Base-by-base conservation (phyloP, 2,888 invertebrate species). In the Rotaria macrura region DNA sequence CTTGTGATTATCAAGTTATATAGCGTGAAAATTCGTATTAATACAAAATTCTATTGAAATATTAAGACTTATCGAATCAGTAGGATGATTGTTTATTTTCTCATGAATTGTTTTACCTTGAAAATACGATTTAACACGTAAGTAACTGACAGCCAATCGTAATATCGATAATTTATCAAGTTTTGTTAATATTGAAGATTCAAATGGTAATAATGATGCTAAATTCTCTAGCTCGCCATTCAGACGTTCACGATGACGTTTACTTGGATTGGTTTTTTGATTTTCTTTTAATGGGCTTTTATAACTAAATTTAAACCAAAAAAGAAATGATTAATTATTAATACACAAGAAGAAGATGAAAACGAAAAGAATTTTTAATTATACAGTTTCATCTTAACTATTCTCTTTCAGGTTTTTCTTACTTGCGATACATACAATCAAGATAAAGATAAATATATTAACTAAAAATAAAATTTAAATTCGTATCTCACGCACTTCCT, bases 161-260 rank as follows among this genome's bases (percentile, higher is more conserved):
- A 99, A 93, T 89, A 99, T 98, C 91, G 97, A 97, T 88, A 99
- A 94, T 89, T 99, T 94, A 93, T 99, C 99, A 91, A 99, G 93
- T 92, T 99, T 98, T 91, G 96, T 96, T 89, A 97, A 94, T 91
- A 97, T 97, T 92, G 96, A 96, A 92, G 97, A 96, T 92, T 97
- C 97, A 92, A 96, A 97, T 89, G 97, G 97, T 87, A 92, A 89
- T 57, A 92, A 89, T 85, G 90, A 90, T 83, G 99, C 98, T 89
- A 99, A 92, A 85, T 96, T 96, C 92, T 99, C 99, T 92, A 99
- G 92, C 92, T 99, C 99, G 17, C 97, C 96, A 92, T 99, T 99
- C 89, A 99, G 93, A 47, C 99, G 93, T 92, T 99, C 98, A 65
- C 99, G 93, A 91, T 99, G 99, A 85, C 99, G 93, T 91, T 99